phyloP scores from a whole-genome alignment of 2,888 invertebrate species.

The Cheilosia pagana region DNA sequence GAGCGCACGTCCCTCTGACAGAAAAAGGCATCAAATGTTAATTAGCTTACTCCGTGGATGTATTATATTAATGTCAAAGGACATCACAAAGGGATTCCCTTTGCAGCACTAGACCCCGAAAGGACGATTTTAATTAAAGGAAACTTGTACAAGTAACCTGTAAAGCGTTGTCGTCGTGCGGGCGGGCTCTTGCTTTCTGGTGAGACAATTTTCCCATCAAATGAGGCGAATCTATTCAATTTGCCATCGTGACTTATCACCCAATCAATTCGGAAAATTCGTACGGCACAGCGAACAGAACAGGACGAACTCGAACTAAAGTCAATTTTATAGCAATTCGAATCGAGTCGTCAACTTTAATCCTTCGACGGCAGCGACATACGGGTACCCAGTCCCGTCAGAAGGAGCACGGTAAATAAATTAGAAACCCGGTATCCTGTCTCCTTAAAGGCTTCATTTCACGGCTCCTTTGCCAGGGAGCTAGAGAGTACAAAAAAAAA shows the following conservation, averaged over 20 bases:
- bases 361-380: constrained; percentile 23
- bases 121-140: constrained; percentile 70
- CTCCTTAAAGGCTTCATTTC: constrained; percentile 75
- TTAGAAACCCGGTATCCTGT: constrained; percentile 68
- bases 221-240: constrained; percentile 72
- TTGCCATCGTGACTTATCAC: constrained; percentile 67
- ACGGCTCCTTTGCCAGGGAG: constrained; percentile 66
- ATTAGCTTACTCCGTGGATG: constrained; percentile 55
- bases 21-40: constrained; percentile 42
- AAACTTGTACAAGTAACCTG: constrained; percentile 35
- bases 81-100: constrained; percentile 62
- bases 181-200: background rate
- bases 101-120: background rate
- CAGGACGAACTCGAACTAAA: constrained; percentile 2
- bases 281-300: background rate
- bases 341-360: constrained; percentile 51
- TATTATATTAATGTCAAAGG: constrained; percentile 63
- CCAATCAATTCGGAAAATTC: constrained; percentile 63
- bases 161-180: background rate
- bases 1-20: background rate
- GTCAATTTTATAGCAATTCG: constrained; percentile 61
- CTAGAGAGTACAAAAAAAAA: constrained; percentile 8
- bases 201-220: constrained; percentile 72
- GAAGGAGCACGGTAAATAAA: constrained; percentile 69
- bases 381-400: constrained; percentile 4